These are phyloP conservation scores for Danio tinwini DNA, from an alignment of 2,797 vertebrate genomes.

Conservation along the genomic window DNA sequence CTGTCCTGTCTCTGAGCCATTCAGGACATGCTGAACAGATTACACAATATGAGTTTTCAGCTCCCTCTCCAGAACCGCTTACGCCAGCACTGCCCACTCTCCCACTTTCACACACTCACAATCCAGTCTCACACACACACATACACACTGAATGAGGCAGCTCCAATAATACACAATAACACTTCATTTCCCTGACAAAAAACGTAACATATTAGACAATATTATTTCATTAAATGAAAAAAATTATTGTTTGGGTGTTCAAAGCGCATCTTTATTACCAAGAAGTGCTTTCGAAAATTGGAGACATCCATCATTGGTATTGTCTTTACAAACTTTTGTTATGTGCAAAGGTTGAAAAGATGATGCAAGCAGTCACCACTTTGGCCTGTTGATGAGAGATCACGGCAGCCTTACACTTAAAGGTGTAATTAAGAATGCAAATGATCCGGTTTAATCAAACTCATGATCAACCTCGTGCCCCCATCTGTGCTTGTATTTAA, in stretches of 20 bases:
- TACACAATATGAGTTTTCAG: slow-evolving; percentile 77
- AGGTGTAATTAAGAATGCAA: slow-evolving; percentile 48
- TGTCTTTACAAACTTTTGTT: not conserved
- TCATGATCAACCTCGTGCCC: slow-evolving; percentile 38
- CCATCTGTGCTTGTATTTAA: slow-evolving; percentile 31
- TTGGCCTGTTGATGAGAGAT: slow-evolving; percentile 22
- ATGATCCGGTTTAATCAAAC: slow-evolving; percentile 49
- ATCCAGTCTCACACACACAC: slow-evolving; percentile 21
- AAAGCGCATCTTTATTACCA: not conserved
- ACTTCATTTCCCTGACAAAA: slow-evolving; percentile 6
- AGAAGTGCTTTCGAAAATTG: not conserved
- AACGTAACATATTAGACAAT: not conserved
- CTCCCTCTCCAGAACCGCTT: slow-evolving; percentile 60
- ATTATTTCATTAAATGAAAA: not conserved
- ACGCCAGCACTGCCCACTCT: slow-evolving; percentile 70
- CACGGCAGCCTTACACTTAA: slow-evolving; percentile 28
- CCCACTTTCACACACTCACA: slow-evolving; percentile 58
- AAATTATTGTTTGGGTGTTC: not conserved
- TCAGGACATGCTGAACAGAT: slow-evolving; percentile 79
- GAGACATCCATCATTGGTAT: not conserved
- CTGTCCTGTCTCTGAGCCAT: slow-evolving; percentile 71
- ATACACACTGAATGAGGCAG: not conserved
- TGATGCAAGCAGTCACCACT: not conserved
- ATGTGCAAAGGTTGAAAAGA: slow-evolving; percentile 6
- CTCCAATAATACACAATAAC: slow-evolving; percentile 45